Evolutionary conservation across 1,140 invertebrate species (phyloP).

Genomic region (Drosophila watanabei): DNA sequence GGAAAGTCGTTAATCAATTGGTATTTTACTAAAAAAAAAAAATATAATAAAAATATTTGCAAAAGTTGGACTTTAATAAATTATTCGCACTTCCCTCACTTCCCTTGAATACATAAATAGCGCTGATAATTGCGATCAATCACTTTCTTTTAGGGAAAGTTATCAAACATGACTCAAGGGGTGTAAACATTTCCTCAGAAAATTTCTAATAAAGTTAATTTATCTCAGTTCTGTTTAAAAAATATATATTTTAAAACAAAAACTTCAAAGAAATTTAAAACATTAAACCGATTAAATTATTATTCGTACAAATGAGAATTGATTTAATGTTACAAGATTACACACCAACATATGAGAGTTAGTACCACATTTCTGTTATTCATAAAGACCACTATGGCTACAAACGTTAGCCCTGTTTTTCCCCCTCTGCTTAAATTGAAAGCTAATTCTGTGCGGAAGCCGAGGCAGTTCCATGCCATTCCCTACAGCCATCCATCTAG

Average conservation of each 20-base stretch:
- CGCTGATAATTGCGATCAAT: neutral
- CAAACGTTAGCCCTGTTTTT: conserved; percentile 12
- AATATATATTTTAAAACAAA: neutral
- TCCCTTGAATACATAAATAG: neutral
- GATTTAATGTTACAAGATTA: neutral
- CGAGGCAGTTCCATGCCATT: conserved; percentile 35
- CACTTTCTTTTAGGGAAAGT: neutral
- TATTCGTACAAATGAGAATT: neutral
- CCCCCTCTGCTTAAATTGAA: conserved; percentile 47
- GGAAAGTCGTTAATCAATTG: neutral
- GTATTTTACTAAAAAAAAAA: neutral
- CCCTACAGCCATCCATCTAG: conserved; percentile 36
- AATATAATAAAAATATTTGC: neutral
- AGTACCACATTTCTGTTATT: neutral
- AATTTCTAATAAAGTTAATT: neutral
- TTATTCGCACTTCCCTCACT: neutral
- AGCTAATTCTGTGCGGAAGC: conserved; percentile 63
- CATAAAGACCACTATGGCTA: conserved; percentile 26
- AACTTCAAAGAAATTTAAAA: no score
- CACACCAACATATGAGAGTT: neutral
- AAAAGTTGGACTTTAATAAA: neutral
- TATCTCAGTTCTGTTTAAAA: neutral
- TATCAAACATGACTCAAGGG: neutral
- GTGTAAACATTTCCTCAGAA: neutral
- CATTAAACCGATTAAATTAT: no score